These are phyloP conservation scores for Odontophorus gujanensis DNA, from an alignment of 2,113 vertebrate genomes.

Conservation along the genomic window DNA sequence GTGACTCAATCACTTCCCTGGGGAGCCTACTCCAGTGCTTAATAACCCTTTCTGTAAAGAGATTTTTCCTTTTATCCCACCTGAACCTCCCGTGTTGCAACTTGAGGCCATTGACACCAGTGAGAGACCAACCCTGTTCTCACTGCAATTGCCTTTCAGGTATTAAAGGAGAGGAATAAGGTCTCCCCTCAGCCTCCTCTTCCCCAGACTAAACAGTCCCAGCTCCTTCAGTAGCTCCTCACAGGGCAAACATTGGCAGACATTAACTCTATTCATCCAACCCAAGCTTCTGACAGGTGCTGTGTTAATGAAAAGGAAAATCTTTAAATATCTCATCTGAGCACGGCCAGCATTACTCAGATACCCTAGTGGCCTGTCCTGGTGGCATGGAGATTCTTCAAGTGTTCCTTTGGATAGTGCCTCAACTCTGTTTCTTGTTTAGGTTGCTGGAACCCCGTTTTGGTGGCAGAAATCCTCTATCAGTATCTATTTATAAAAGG, in stretches of 20 bases:
- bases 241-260: not conserved
- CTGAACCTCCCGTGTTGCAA: too few species aligned
- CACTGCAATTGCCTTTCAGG: too few species aligned
- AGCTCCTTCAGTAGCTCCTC: too few species aligned
- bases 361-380: not conserved
- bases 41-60: too few species aligned
- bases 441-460: not conserved
- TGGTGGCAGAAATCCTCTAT: not conserved
- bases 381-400: not conserved
- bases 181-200: too few species aligned
- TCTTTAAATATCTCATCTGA: not conserved
- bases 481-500: not conserved
- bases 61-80: too few species aligned
- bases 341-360: not conserved
- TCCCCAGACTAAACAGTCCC: too few species aligned
- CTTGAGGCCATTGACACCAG: too few species aligned
- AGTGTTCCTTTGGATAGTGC: not conserved
- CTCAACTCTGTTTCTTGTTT: not conserved
- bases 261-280: not conserved
- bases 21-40: too few species aligned
- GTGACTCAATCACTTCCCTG: too few species aligned
- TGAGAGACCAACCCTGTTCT: too few species aligned
- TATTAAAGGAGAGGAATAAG: too few species aligned
- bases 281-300: not conserved
- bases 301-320: not conserved